Percentiles rank a stretch among this genome's conserved stretches.
phyloP scores from a whole-genome alignment of 2,113 vertebrate species.

The Aptenodytes forsteri region DNA sequence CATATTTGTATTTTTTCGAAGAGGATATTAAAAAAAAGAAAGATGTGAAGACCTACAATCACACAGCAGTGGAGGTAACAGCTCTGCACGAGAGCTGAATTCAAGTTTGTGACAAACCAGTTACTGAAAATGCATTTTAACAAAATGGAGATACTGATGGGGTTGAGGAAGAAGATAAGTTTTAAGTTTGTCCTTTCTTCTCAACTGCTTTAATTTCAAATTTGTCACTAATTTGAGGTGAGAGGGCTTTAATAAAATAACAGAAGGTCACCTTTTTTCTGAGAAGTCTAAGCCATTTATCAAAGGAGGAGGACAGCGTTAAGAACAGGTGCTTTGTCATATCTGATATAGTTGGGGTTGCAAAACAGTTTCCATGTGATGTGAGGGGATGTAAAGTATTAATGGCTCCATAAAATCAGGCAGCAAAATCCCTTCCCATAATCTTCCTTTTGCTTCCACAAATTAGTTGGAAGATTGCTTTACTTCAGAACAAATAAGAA shows the following conservation, averaged over 20 bases:
- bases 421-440: background rate
- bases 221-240: background rate
- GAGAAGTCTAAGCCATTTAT: background rate
- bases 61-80: background rate
- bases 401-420: background rate
- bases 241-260: background rate
- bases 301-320: background rate
- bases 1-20: background rate
- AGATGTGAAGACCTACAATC: background rate
- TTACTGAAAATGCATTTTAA: background rate
- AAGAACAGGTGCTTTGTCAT: background rate
- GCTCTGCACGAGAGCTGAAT: background rate
- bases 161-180: background rate
- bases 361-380: background rate
- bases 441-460: background rate
- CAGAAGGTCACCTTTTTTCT: background rate
- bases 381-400: background rate
- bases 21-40: background rate
- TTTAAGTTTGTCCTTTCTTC: background rate
- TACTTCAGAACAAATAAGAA: background rate
- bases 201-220: background rate
- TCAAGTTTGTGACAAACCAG: background rate
- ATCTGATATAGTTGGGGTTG: background rate
- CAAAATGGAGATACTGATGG: background rate
- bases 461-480: conserved; percentile 20